Evolutionary conservation across 2,113 vertebrate species (phyloP).

Genomic region (Cyrtonyx montezumae): DNA sequence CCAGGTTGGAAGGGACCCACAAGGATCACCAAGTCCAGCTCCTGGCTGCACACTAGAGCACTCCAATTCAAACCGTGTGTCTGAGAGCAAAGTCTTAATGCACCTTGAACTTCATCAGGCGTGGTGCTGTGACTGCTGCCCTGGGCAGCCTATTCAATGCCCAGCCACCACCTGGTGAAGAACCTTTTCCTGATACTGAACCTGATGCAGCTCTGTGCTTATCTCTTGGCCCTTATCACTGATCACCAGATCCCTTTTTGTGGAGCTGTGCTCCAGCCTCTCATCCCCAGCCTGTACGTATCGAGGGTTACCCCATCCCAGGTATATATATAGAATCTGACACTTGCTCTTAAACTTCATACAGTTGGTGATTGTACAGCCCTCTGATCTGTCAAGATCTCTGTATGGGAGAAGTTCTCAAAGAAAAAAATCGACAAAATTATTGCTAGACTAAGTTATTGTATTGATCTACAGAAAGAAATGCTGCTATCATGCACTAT

Average conservation of each 20-base stretch:
- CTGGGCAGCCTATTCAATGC: neutral
- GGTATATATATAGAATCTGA: neutral
- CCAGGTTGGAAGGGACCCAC: neutral
- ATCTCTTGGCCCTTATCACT: neutral
- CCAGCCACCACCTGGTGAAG: neutral
- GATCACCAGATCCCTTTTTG: neutral
- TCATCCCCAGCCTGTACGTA: neutral
- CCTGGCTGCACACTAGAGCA: neutral
- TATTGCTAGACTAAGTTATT: neutral
- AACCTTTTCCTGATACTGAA: neutral
- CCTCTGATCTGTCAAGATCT: neutral
- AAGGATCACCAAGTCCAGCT: neutral
- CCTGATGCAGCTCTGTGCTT: neutral
- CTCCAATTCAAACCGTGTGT: neutral
- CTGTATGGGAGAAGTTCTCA: neutral
- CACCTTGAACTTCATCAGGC: neutral
- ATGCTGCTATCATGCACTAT: neutral
- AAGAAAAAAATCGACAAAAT: neutral
- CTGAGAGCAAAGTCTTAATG: neutral
- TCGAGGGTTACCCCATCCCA: neutral
- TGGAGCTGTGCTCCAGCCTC: neutral
- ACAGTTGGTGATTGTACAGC: neutral
- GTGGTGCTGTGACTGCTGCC: neutral
- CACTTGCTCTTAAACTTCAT: neutral
- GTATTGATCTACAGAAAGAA: neutral